Percentiles rank a stretch among this genome's conserved stretches.
Conservation (phyloP, 2,113 vertebrate genomes). For the Coracopsis vasa region DNA sequence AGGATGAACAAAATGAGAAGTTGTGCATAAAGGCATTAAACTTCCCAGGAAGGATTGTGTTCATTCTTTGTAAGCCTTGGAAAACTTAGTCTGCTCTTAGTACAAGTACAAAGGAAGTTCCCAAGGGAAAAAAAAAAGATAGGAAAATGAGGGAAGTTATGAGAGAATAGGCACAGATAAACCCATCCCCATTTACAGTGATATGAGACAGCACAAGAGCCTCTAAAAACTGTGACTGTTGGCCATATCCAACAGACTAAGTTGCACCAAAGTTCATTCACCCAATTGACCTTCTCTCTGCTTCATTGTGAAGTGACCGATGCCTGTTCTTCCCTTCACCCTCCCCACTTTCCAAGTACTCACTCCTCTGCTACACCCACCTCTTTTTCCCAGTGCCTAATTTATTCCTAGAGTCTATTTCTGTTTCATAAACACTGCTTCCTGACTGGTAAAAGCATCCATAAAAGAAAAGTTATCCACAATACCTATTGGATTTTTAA, state of each 20-base stretch:
- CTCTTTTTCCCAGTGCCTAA: neutral
- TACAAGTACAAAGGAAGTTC: neutral
- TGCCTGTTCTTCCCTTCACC: neutral
- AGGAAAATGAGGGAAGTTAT: neutral
- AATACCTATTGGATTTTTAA: neutral
- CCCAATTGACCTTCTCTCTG: neutral
- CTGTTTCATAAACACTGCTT: neutral
- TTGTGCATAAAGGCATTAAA: fast-evolving
- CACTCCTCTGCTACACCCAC: neutral
- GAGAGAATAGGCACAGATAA: neutral
- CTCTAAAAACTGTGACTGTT: neutral
- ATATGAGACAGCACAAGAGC: neutral
- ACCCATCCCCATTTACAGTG: neutral
- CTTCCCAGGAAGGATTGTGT: neutral
- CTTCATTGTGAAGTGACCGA: neutral
- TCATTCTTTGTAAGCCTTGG: neutral
- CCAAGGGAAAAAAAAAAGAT: no score
- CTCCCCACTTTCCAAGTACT: neutral
- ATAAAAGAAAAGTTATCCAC: neutral
- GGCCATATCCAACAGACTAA: neutral
- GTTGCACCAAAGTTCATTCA: neutral
- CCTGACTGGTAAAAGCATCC: neutral
- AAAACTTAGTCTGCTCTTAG: neutral
- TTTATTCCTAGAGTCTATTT: neutral
- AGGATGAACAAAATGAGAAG: neutral